Evolutionary conservation across 2,888 invertebrate genomes (phyloP).

Genomic region (Esperia sulphurella): DNA sequence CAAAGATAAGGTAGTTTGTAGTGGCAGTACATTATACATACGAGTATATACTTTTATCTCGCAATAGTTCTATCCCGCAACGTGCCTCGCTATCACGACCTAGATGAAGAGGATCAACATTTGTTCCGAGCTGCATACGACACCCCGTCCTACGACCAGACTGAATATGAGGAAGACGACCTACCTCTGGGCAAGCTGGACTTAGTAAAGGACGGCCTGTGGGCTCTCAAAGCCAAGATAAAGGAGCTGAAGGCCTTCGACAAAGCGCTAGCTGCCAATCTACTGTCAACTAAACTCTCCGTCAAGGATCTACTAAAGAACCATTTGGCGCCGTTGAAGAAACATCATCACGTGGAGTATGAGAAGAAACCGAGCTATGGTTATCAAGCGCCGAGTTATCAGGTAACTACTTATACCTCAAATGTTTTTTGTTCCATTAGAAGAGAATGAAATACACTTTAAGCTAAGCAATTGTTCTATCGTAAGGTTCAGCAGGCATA

Average conservation of each 20-base stretch:
- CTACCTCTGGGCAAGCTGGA: constrained; percentile 52
- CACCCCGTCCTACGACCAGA: constrained; percentile 46
- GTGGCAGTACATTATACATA: no score
- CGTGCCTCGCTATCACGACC: constrained; percentile 46
- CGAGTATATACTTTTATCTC: not conserved
- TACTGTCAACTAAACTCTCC: constrained; percentile 57
- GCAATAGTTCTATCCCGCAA: constrained; percentile 21
- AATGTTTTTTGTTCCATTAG: not conserved
- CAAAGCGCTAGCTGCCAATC: constrained; percentile 59
- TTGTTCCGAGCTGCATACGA: constrained; percentile 63
- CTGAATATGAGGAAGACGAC: constrained; percentile 31
- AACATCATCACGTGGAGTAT: constrained; percentile 38
- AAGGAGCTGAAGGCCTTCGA: constrained; percentile 62
- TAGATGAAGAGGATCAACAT: constrained; percentile 62
- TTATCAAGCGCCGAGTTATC: constrained; percentile 38
- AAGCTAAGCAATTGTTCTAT: no score
- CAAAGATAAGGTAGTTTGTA: no score
- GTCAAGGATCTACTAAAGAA: constrained; percentile 53
- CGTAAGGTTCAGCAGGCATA: no score
- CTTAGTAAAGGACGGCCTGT: constrained; percentile 60
- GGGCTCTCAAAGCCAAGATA: constrained; percentile 62
- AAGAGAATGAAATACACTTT: no score
- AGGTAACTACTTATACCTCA: not conserved
- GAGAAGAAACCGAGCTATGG: constrained; percentile 47
- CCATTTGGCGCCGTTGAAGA: constrained; percentile 37